Conservation (phyloP, 2,113 vertebrate species). For the Mobula hypostoma region DNA sequence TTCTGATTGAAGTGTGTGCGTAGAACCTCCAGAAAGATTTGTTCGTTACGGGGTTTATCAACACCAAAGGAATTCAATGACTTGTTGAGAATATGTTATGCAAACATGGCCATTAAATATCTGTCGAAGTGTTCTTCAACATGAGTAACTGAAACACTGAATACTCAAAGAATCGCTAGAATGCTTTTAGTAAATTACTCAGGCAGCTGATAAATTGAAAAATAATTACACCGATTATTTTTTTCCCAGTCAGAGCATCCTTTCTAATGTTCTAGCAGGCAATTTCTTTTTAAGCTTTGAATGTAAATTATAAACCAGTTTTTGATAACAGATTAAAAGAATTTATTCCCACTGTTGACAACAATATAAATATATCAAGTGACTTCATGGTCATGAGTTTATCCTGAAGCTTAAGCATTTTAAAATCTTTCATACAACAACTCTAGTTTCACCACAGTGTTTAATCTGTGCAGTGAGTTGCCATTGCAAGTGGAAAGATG, state of each 20-base stretch:
- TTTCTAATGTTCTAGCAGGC: not conserved
- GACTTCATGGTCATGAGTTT: not conserved
- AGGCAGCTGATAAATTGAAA: not conserved
- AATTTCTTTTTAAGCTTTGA: not conserved
- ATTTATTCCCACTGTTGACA: not conserved
- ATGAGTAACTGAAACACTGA: not conserved
- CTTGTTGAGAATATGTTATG: conserved; percentile 27
- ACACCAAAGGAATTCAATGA: not conserved
- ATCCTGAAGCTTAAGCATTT: not conserved
- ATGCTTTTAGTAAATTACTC: not conserved
- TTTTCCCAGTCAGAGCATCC: not conserved
- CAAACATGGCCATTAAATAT: not conserved
- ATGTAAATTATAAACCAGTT: not conserved
- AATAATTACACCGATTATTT: not conserved
- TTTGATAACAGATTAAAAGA: not conserved
- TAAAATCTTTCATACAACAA: not conserved
- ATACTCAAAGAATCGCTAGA: not conserved
- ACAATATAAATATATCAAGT: not conserved
- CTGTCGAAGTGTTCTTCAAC: not conserved
- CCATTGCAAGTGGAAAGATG: not conserved
- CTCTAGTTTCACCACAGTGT: not conserved
- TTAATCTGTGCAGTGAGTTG: not conserved
- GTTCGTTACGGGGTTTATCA: not conserved
- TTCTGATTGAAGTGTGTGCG: not conserved
- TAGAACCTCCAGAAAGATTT: not conserved